These are phyloP conservation scores for Cladopsammia gracilis DNA, from an alignment of 64 coral and sea anemone species.

Conservation along the genomic window DNA sequence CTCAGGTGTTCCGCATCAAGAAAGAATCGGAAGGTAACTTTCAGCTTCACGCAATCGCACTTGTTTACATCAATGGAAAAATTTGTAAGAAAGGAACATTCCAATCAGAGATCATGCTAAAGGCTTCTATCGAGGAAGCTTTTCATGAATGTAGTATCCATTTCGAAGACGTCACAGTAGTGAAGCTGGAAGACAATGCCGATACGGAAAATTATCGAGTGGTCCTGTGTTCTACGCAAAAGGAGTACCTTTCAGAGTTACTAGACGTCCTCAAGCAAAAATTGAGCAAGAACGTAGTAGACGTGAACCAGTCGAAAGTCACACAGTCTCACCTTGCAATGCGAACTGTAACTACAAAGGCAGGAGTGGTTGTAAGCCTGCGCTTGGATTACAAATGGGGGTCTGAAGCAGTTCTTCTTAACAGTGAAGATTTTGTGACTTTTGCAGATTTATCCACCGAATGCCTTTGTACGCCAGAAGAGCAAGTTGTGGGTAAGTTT, in stretches of 20 bases:
- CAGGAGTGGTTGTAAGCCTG: neutral
- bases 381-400: neutral
- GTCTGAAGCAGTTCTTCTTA: neutral
- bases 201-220: neutral
- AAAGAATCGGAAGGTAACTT: neutral
- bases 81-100: neutral
- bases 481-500: too few relatives aligned
- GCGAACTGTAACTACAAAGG: neutral
- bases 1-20: neutral
- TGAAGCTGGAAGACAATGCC: neutral
- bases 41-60: neutral
- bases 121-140: neutral
- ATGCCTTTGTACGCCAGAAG: neutral
- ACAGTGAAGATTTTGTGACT: neutral
- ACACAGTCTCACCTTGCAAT: neutral
- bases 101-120: neutral
- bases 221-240: neutral
- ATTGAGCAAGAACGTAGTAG: neutral
- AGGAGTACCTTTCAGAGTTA: neutral
- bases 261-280: neutral
- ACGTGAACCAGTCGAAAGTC: neutral
- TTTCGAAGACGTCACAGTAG: neutral
- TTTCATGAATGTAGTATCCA: neutral
- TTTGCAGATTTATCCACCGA: neutral
- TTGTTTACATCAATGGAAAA: neutral